Conservation (phyloP, 2,888 invertebrate genomes). For the Lepidocyrtoides sp. region DNA sequence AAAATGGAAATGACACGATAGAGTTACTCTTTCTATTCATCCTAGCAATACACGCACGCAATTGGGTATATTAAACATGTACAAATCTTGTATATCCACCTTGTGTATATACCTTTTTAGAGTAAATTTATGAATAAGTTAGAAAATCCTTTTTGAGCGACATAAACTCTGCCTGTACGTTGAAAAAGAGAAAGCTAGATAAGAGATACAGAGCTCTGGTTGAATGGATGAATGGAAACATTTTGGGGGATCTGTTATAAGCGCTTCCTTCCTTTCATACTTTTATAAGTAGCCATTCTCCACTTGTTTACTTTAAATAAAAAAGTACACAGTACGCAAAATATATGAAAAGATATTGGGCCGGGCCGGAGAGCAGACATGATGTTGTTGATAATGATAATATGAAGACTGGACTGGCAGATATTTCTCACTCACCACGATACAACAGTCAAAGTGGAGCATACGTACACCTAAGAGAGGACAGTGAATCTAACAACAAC, state of each 20-base stretch:
- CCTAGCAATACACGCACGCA: too few species aligned
- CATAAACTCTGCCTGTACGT: neutral
- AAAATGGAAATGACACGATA: too few species aligned
- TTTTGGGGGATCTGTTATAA: neutral
- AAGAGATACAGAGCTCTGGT: neutral
- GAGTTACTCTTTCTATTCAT: too few species aligned
- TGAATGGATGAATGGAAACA: neutral
- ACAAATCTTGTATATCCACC: too few species aligned
- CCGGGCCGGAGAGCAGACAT: neutral
- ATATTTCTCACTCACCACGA: neutral
- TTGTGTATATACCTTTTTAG: neutral
- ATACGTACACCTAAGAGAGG: neutral
- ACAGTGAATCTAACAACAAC: slow-evolving; percentile 41
- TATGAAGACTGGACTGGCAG: slow-evolving; percentile 5
- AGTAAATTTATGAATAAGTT: slow-evolving; percentile 23
- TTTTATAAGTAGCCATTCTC: neutral
- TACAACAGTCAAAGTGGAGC: neutral
- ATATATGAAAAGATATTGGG: neutral
- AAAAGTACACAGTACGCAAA: slow-evolving; percentile 28
- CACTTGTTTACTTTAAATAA: slow-evolving; percentile 12
- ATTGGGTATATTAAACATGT: too few species aligned
- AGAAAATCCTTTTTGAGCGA: slow-evolving; percentile 36
- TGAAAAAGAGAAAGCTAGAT: slow-evolving; percentile 14
- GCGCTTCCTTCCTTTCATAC: neutral
- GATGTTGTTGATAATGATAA: slow-evolving; percentile 29